A percentile compares a stretch with the other conserved stretches of the same genome.
Evolutionary conservation across 2,797 vertebrate species (phyloP).

Genomic region (Aythya fuligula): DNA sequence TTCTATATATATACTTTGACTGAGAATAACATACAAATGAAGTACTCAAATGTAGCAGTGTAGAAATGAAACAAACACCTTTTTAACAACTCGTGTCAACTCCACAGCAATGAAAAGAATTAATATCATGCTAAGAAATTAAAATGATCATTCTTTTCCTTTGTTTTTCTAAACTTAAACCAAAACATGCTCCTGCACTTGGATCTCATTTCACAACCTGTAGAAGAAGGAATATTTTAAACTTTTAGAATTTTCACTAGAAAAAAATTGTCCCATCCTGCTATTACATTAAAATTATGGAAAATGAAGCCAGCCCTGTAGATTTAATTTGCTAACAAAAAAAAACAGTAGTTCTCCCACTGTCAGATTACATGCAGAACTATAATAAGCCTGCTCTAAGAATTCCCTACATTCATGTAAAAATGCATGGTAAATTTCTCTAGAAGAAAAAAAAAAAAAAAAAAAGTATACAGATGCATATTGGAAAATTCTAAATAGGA

Average conservation of each 20-base stretch:
- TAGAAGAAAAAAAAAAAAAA: neutral
- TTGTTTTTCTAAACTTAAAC: neutral
- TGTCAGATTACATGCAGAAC: slow-evolving; percentile 7
- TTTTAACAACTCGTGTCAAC: neutral
- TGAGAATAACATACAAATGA: neutral
- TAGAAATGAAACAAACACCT: neutral
- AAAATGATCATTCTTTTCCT: neutral
- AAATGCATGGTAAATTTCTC: slow-evolving; percentile 26
- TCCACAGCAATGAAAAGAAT: neutral
- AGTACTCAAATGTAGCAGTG: neutral
- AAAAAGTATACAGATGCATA: neutral
- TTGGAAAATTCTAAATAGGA: neutral
- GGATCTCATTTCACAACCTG: neutral
- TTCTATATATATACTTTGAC: neutral
- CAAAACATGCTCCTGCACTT: neutral
- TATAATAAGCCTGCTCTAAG: slow-evolving; percentile 19
- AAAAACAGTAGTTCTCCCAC: neutral
- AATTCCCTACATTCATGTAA: slow-evolving; percentile 21
- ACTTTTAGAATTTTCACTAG: neutral
- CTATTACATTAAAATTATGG: neutral
- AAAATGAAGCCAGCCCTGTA: neutral
- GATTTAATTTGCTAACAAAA: neutral
- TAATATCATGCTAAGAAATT: neutral
- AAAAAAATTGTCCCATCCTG: neutral
- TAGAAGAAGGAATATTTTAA: neutral